Evolutionary conservation across 1,140 invertebrate species (phyloP), one percentile per base, ranked within the genome.

Genomic region (Euura saliciscinereae): DNA sequence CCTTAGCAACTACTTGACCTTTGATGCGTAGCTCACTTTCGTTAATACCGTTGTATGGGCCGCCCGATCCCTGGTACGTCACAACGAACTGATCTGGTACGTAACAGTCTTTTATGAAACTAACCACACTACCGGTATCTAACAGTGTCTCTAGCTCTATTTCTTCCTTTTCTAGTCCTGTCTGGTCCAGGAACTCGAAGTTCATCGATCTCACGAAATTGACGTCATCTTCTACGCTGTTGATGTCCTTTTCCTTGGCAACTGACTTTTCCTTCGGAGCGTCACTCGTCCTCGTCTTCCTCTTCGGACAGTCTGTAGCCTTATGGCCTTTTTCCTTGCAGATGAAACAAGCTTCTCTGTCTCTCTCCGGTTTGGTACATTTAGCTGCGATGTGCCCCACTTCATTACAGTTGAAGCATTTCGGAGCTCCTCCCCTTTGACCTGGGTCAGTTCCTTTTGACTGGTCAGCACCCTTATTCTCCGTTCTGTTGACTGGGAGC

Each of bases 231-330:
- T 11, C 51, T 51, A 51, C 46, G n/a, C 11, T 51, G 7, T 51
- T 51, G 46, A 59, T 69, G 73, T 67, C 68, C 72, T 11, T 66
- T n/a, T 42, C 71, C 70, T 51, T 74, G 43, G 2, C 45, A 43
- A 6, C 73, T 51, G 68, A 69, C 68, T 13, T n/a, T 45, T 28
- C 69, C 67, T 13, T 44, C 28, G 11, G 69, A 11, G 44, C 11
- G 59, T 7, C 6, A 10, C 7, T 42, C 4, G 42, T 73, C 43
- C 44, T 69, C 70, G 46, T 45, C 5, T 6, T 43, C 45, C 10
- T 42, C 43, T 43, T 68, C 51, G 43, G 66, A 66, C 13, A 68
- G 66, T 71, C 51, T 51, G 45, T 73, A 44, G 42, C 45, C 65
- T 46, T 59, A 69, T 42, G 72, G 59, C 51, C 70, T 51, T 6